Percentiles rank a stretch among this genome's conserved stretches.
Evolutionary conservation across 2,888 invertebrate species (phyloP).

Genomic region (Dolichopus griseipennis): DNA sequence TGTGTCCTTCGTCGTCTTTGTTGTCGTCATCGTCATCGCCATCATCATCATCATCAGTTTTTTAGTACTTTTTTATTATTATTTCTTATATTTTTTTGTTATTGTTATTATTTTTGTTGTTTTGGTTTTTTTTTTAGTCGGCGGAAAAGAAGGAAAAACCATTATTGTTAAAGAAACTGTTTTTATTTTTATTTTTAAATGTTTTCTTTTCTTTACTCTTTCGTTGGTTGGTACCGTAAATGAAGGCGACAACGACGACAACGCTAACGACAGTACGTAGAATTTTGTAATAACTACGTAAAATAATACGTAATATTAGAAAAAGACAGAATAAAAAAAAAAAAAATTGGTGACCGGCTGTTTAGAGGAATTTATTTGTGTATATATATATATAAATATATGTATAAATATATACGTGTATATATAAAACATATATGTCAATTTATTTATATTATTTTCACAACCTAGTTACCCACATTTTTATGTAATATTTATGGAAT

Average conservation of each 20-base stretch:
- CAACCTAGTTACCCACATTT: constrained; percentile 6
- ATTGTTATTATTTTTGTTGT: not conserved
- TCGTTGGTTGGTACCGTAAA: too few species aligned
- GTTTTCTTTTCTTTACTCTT: not conserved
- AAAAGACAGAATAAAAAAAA: too few species aligned
- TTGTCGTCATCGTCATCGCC: not conserved
- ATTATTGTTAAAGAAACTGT: not conserved
- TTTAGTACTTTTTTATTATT: not conserved
- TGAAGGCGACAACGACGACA: too few species aligned
- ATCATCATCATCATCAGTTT: not conserved
- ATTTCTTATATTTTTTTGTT: not conserved
- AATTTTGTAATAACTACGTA: not conserved
- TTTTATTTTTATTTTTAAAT: not conserved
- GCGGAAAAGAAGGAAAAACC: not conserved
- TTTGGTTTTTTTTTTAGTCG: not conserved
- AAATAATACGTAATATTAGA: too few species aligned
- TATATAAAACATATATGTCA: not conserved
- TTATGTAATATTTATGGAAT: constrained; percentile 6
- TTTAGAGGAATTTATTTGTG: not conserved
- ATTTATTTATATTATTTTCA: not conserved
- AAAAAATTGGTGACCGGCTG: too few species aligned
- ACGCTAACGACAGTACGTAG: not conserved
- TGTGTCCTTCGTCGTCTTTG: not conserved
- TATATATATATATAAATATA: not conserved
- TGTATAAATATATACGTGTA: not conserved